A percentile compares a stretch with the other conserved stretches of the same genome.
phyloP scores from a whole-genome alignment of 2,888 invertebrate species.

The Dasysyrphus tricinctus region DNA sequence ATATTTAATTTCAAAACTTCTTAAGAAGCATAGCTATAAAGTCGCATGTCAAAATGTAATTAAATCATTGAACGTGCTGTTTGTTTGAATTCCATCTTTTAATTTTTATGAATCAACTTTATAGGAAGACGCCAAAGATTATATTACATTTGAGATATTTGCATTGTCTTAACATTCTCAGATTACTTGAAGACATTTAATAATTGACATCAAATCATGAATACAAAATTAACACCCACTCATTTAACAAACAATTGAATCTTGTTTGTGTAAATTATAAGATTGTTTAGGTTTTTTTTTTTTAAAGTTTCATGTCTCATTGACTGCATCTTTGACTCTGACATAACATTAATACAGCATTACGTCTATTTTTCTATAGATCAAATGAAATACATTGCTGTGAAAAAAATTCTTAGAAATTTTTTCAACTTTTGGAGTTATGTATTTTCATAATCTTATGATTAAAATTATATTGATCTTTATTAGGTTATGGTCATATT shows the following conservation, averaged over 20 bases:
- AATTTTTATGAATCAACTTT: constrained; percentile 7
- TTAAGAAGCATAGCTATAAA: background rate
- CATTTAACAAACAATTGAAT: background rate
- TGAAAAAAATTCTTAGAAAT: too few relatives aligned
- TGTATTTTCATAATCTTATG: too few relatives aligned
- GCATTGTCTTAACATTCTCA: constrained; percentile 10
- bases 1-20: background rate
- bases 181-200: background rate
- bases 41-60: constrained; percentile 32
- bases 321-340: background rate
- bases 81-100: background rate
- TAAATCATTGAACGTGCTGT: constrained; percentile 15
- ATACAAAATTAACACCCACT: background rate
- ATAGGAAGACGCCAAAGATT: background rate
- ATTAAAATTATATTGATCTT: too few relatives aligned
- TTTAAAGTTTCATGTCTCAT: background rate
- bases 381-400: too few relatives aligned
- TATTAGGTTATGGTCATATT: too few relatives aligned
- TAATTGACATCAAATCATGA: constrained; percentile 8
- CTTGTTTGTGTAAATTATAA: too few relatives aligned
- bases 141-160: constrained; percentile 13
- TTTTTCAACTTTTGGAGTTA: too few relatives aligned
- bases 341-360: background rate
- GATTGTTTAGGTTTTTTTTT: background rate
- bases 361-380: too few relatives aligned